Conservation (phyloP, 1,140 invertebrate genomes). For the Anadara kagoshimensis region DNA sequence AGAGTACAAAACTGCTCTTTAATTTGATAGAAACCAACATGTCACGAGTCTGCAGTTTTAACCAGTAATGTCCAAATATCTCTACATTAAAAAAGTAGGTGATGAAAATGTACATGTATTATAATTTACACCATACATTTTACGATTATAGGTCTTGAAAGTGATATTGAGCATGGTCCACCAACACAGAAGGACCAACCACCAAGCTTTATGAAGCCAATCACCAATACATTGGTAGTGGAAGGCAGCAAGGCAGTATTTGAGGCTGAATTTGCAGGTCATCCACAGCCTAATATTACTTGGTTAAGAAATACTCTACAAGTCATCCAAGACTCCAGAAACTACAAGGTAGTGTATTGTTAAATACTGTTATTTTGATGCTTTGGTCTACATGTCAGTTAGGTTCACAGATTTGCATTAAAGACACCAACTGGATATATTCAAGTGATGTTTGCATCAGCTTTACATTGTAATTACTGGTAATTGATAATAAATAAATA, state of each 20-base stretch:
- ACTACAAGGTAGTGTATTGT: constrained; percentile 61
- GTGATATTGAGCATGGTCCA: constrained; percentile 88
- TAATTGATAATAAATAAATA: no score
- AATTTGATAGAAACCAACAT: no score
- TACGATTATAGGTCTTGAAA: constrained; percentile 79
- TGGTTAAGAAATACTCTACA: constrained; percentile 96
- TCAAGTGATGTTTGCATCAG: no score
- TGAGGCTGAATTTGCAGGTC: constrained; percentile 94
- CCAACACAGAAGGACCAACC: constrained; percentile 88
- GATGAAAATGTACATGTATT: no score
- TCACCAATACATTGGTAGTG: constrained; percentile 66
- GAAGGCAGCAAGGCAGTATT: constrained; percentile 87
- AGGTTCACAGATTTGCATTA: background rate
- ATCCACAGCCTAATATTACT: constrained; percentile 96
- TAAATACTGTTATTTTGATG: background rate
- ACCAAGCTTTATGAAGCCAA: constrained; percentile 91
- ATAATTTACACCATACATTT: constrained; percentile 69
- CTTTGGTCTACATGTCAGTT: background rate
- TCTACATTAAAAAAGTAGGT: no score
- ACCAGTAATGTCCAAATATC: no score
- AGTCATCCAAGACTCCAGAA: constrained; percentile 61
- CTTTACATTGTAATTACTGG: no score
- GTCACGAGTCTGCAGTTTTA: no score
- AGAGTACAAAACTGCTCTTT: no score
- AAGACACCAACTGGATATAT: background rate